Evolutionary conservation across 53 echinoderm and acorn worm genomes (phyloP).

Genomic region (Luidia sarsii): DNA sequence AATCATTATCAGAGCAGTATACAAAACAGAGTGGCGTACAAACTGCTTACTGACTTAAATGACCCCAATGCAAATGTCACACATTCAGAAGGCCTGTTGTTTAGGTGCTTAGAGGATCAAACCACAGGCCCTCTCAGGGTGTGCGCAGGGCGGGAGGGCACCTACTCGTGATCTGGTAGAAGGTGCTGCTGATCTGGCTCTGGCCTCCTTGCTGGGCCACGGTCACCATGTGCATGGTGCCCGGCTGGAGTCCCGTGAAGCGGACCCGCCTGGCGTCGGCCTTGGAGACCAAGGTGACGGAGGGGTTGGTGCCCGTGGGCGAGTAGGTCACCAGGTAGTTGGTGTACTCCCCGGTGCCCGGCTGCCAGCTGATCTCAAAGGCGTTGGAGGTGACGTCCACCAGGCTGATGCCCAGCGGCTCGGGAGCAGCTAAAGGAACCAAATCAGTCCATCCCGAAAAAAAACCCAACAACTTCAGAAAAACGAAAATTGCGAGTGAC

Average conservation of each 20-base stretch:
- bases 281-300: slow-evolving; percentile 20
- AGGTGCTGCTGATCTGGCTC: too few relatives aligned
- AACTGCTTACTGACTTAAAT: too few relatives aligned
- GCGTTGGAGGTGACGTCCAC: slow-evolving; percentile 3
- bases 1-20: too few relatives aligned
- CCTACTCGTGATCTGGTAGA: slow-evolving; percentile 4
- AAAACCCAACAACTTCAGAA: too few relatives aligned
- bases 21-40: too few relatives aligned
- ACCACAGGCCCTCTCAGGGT: too few relatives aligned
- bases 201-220: slow-evolving; percentile 46
- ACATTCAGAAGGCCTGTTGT: too few relatives aligned
- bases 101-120: too few relatives aligned
- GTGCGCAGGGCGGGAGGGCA: not conserved
- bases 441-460: too few relatives aligned
- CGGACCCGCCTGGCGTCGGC: slow-evolving; percentile 13
- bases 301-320: slow-evolving; percentile 20
- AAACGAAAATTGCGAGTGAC: too few relatives aligned
- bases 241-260: slow-evolving; percentile 37
- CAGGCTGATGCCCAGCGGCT: slow-evolving; percentile 40
- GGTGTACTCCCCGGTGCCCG: slow-evolving; percentile 57
- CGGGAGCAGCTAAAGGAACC: slow-evolving; percentile 45
- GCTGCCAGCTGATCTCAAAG: slow-evolving; percentile 58
- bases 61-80: too few relatives aligned
- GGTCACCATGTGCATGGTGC: slow-evolving; percentile 27
- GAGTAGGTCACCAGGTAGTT: slow-evolving; percentile 51